Evolutionary conservation across 2,888 invertebrate species (phyloP).

Genomic region (Thecophora atra): DNA sequence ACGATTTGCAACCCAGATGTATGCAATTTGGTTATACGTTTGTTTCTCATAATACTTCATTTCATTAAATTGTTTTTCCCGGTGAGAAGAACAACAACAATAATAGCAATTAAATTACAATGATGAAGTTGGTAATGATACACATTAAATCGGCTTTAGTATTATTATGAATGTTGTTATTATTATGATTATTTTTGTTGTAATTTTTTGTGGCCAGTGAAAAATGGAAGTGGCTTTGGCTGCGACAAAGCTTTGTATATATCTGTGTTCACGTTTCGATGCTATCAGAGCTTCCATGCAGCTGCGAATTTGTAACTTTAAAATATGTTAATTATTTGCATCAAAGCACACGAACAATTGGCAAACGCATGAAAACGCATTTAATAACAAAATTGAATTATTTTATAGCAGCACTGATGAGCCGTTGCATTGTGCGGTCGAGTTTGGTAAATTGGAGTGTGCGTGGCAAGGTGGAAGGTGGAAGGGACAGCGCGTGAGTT

Average conservation of each 20-base stretch:
- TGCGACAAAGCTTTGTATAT: background rate
- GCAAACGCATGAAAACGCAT: background rate
- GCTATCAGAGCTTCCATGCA: conserved; percentile 13
- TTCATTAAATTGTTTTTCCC: background rate
- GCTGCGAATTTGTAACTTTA: conserved; percentile 6
- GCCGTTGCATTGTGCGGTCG: background rate
- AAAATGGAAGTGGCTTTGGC: background rate
- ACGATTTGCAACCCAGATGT: background rate
- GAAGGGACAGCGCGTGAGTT: background rate
- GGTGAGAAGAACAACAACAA: conserved; percentile 12
- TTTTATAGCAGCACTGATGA: background rate
- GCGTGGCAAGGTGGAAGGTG: background rate
- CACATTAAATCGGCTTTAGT: conserved; percentile 1
- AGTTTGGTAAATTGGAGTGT: background rate
- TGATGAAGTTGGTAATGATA: background rate
- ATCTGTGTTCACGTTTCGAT: background rate
- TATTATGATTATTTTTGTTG: background rate
- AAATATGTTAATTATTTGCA: conserved; percentile 30
- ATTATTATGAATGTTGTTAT: too few species aligned
- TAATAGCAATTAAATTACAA: conserved; percentile 1
- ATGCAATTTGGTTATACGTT: background rate
- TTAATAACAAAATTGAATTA: conserved; percentile 34
- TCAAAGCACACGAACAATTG: conserved; percentile 22
- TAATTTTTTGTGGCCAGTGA: conserved; percentile 3
- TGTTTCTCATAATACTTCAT: background rate